phyloP scores from a whole-genome alignment of 2,113 vertebrate genomes.

The Cephalopholis sonnerati region DNA sequence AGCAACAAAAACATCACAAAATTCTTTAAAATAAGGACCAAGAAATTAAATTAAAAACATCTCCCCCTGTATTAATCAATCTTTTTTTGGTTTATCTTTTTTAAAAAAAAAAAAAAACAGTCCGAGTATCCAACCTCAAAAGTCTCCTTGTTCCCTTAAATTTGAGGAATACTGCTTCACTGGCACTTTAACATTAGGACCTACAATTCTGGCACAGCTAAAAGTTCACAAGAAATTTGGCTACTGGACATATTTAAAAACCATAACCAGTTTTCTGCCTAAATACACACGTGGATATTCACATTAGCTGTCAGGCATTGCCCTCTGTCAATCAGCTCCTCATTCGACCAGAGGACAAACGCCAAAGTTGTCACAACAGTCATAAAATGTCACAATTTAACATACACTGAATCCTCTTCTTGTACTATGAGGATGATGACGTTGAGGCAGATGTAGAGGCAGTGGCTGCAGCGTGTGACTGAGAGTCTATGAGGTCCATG shows the following conservation, averaged over 20 bases:
- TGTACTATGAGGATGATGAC: constrained; percentile 52
- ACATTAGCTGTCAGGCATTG: constrained; percentile 1
- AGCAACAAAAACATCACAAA: neutral
- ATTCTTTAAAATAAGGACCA: neutral
- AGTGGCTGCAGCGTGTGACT: constrained; percentile 42
- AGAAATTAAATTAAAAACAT: neutral
- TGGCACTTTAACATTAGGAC: constrained; percentile 19
- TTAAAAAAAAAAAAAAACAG: neutral
- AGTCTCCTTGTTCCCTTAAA: neutral
- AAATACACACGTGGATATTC: neutral
- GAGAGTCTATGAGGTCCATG: constrained; percentile 77
- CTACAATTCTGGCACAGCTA: neutral
- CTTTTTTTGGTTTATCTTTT: no score
- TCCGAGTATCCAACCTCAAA: neutral
- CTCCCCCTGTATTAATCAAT: no score
- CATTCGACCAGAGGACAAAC: neutral
- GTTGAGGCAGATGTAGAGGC: constrained; percentile 47
- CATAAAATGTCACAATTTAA: neutral
- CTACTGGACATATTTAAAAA: neutral
- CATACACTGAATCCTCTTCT: neutral
- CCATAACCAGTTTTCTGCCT: neutral
- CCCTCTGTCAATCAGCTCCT: neutral
- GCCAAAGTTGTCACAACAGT: neutral
- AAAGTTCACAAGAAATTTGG: constrained; percentile 4
- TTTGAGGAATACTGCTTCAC: constrained; percentile 11